Conservation (phyloP, 1,140 invertebrate species). For the Delia radicum region DNA sequence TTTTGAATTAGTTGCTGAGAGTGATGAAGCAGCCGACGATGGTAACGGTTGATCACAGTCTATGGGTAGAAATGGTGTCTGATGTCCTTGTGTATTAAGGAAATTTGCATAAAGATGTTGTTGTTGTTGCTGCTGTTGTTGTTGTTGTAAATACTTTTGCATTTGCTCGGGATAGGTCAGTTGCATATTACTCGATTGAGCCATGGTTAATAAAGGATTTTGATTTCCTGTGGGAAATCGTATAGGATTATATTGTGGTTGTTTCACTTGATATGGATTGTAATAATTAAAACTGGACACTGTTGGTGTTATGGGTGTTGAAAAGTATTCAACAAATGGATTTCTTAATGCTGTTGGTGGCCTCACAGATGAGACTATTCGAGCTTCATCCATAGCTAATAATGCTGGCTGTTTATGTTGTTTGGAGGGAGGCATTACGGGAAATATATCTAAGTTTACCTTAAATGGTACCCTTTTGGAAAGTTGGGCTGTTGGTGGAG, state of each 20-base stretch:
- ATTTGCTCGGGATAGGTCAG: constrained; percentile 42
- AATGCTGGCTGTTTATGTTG: neutral
- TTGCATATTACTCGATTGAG: constrained; percentile 31
- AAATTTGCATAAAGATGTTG: neutral
- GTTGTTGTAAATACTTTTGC: constrained; percentile 30
- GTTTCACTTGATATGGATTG: constrained; percentile 36
- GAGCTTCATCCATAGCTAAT: constrained; percentile 22
- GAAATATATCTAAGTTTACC: constrained; percentile 49
- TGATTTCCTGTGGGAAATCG: constrained; percentile 26
- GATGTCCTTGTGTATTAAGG: constrained; percentile 4
- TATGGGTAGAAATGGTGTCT: constrained; percentile 25
- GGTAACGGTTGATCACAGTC: constrained; percentile 10
- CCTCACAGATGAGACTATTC: constrained; percentile 32
- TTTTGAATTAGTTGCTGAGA: neutral
- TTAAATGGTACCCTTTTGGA: constrained; percentile 46
- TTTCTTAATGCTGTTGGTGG: constrained; percentile 42
- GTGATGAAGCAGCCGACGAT: neutral
- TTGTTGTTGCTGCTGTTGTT: constrained; percentile 33
- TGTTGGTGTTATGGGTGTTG: constrained; percentile 31
- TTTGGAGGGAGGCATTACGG: constrained; percentile 35
- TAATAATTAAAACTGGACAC: constrained; percentile 23
- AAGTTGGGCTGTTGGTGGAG: constrained; percentile 29
- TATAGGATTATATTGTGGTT: constrained; percentile 33
- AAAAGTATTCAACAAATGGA: constrained; percentile 42
- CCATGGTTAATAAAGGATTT: neutral